Percentiles rank a stretch among this genome's conserved stretches.
These are phyloP conservation scores for Antheraea yamamai DNA, from an alignment of 2,888 invertebrate genomes.

Conservation along the genomic window DNA sequence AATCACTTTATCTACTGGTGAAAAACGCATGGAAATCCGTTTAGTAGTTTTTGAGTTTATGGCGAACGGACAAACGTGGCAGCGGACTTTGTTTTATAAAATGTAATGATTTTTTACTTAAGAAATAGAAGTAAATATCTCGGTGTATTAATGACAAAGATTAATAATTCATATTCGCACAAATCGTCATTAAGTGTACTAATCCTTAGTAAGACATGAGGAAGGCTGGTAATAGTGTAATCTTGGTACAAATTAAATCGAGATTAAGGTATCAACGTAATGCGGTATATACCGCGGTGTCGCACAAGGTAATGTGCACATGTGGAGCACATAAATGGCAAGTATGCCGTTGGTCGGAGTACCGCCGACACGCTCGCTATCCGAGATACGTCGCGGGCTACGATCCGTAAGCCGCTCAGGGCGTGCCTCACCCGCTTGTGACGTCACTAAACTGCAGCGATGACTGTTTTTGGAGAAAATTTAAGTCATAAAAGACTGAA, in stretches of 20 bases:
- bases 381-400: conserved; percentile 35
- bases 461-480: neutral
- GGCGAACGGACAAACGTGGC: no score
- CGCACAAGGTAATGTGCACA: conserved; percentile 25
- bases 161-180: neutral
- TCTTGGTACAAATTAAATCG: neutral
- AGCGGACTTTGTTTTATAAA: no score
- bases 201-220: neutral
- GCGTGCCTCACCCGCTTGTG: neutral
- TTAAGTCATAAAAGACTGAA: no score
- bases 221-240: neutral
- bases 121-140: neutral
- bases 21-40: no score
- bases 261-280: conserved; percentile 8
- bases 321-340: conserved; percentile 28
- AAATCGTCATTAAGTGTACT: neutral
- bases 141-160: neutral
- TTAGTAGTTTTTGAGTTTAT: no score
- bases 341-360: conserved; percentile 16
- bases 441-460: neutral
- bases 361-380: conserved; percentile 34
- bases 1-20: no score
- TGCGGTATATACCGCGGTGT: conserved; percentile 9
- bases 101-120: neutral
- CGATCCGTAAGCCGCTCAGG: neutral